Base-by-base conservation (phyloP, 2,113 vertebrate genomes). In the Oryzias celebensis region DNA sequence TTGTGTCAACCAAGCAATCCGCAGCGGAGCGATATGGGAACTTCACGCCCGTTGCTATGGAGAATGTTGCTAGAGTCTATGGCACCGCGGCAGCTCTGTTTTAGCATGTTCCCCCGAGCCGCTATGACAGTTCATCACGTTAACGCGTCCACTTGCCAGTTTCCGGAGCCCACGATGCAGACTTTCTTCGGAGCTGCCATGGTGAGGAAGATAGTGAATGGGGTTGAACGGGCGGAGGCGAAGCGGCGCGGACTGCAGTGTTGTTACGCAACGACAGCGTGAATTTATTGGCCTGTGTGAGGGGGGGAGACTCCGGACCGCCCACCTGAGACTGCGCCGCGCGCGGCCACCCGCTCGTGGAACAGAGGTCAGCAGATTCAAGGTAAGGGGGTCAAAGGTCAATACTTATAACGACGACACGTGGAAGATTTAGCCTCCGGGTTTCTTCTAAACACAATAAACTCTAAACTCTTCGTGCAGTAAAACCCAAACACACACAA, bases 141-240 rank as follows among this genome's bases (percentile, higher is more conserved):
- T 3, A 5, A 28, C 57, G 28, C n/a, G 0, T 17, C 13, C 2
- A 74, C 93, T 93, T 90, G 93, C 97, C 97, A 99, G 87, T 98
- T 99, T 71, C 97, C 96, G 0, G 96, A 98, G 80, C 97, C 97
- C 66, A 98, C 88, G 84, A 99, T 82, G 91, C 96, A 98, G 71
- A 98, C 93, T 81, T 92, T 96, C 88, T 93, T 92, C 8, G 89
- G 76, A 75, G 86, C 62, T 80, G 87, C 84, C 91, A 93, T 93
- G 14, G 74, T 67, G 73, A 44, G 44, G 70, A 59, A 22, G 26
- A 49, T 28, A 36, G 20, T 3, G 43, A 6, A 10, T 3, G 7
- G 31, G 31, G 7, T 6, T 2, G 8, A 36, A 41, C 23, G 59
- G 50, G 23, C 5, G 53, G 52, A 41, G 53, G 8, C 20, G 52